Evolutionary conservation across 2,888 invertebrate species (phyloP).

Genomic region (Muscina levida): DNA sequence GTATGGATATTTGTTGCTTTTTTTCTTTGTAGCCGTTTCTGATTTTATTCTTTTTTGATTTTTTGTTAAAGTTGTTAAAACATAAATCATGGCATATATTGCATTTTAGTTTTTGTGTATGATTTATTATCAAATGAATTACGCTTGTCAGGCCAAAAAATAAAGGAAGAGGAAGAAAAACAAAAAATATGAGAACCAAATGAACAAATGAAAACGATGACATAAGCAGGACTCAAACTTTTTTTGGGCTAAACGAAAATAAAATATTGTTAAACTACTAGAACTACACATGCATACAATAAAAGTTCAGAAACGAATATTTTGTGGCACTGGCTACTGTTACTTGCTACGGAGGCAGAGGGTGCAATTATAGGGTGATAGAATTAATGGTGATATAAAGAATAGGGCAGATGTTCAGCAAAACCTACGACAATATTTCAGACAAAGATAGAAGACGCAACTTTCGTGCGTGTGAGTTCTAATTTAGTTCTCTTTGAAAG

Average conservation of each 20-base stretch:
- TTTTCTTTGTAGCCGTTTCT: neutral
- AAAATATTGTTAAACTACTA: constrained; percentile 56
- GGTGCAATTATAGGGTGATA: constrained; percentile 14
- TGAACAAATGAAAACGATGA: constrained; percentile 48
- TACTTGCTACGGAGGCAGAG: neutral
- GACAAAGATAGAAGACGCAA: too few species aligned
- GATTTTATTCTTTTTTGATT: constrained; percentile 32
- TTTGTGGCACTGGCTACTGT: constrained; percentile 8
- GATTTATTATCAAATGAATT: constrained; percentile 65
- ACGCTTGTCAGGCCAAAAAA: constrained; percentile 59
- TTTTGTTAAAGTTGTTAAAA: constrained; percentile 58
- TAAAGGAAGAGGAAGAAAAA: constrained; percentile 40
- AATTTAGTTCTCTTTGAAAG: too few species aligned
- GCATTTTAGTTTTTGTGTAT: constrained; percentile 61
- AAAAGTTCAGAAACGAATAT: constrained; percentile 46
- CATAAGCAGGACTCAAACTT: constrained; percentile 57
- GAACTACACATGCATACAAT: constrained; percentile 53
- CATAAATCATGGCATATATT: constrained; percentile 65
- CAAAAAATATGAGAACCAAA: neutral
- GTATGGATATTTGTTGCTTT: constrained; percentile 14
- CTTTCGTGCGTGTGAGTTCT: too few species aligned
- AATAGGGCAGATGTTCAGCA: constrained; percentile 23
- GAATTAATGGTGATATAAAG: constrained; percentile 4
- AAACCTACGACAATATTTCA: too few species aligned
- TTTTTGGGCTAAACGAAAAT: constrained; percentile 45